Evolutionary conservation across 2,888 invertebrate species (phyloP), one percentile per base, ranked within the genome.

Genomic region (Orthosia gracilis): DNA sequence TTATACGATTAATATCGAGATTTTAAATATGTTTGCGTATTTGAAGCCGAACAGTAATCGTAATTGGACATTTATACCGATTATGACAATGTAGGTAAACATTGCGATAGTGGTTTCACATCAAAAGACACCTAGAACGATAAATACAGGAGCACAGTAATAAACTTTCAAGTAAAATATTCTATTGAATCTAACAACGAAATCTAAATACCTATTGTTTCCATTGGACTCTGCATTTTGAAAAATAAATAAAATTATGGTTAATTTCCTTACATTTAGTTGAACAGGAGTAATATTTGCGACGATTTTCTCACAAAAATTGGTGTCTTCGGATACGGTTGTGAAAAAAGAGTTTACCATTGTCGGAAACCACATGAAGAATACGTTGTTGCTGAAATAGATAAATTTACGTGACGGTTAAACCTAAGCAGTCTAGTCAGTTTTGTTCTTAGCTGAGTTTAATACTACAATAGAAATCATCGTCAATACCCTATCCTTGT

Each of bases 361-460:
- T 64, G 94, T 92, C 5, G 96, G 96, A 73, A 93, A 94, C 96
- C 96, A 96, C 90, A 96, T 91, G 52, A 91, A 90, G 69, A 95
- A 89, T 17, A 94, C 93, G 66, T 94, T 92, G 69, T 93, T 93
- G 13, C 95, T 95, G 85, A 69, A 87, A 88, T 54, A 17, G 21
- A 59, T 21, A 40, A 2, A 61, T 47, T 0, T 0, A 7, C 40
- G 9, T 9, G 9, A 40, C 40, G 1, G 40, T 40, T 40, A 40
- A 40, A 40, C 31, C 7, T 31, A 40, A 40, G 40, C 9, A 7
- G 7, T 40, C 40, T 40, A 40, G 40, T 40, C 40, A 40, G 40
- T 40, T 40, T 40, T 40, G 40, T 40, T 40, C 40, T 40, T 40
- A 7, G 9, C 40, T 40, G 40, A 40, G 40, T 40, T 40, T 40